Percentiles rank a stretch among this genome's conserved stretches.
Evolutionary conservation across 2,888 invertebrate species (phyloP).

Genomic region (Mongoloraphidia duomilia): DNA sequence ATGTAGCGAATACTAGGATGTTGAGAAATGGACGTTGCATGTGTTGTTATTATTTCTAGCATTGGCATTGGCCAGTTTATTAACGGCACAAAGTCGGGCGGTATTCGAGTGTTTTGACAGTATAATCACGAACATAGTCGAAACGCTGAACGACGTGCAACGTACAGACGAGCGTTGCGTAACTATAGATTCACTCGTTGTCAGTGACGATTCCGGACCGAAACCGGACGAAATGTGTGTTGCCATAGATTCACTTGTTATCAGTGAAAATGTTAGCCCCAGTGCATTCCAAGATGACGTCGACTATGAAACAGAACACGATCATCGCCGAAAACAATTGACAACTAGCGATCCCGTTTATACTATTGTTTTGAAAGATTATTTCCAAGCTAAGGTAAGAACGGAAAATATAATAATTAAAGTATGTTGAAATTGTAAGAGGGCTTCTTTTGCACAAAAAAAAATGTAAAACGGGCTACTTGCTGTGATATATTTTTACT

Average conservation of each 20-base stretch:
- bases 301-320: conserved; percentile 56
- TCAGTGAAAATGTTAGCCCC: conserved; percentile 28
- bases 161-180: conserved; percentile 50
- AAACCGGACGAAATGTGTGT: neutral
- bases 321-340: conserved; percentile 52
- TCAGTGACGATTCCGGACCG: conserved; percentile 20
- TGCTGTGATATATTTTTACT: no score
- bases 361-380: conserved; percentile 56
- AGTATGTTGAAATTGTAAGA: neutral
- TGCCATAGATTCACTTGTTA: conserved; percentile 23
- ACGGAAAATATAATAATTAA: conserved; percentile 1
- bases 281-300: conserved; percentile 33
- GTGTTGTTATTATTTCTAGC: conserved; percentile 16
- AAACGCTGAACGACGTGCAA: conserved; percentile 67
- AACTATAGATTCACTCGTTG: conserved; percentile 24
- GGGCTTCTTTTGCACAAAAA: neutral
- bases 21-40: neutral
- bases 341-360: conserved; percentile 66
- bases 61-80: conserved; percentile 48
- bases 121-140: conserved; percentile 58
- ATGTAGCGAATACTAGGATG: neutral
- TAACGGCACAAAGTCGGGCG: conserved; percentile 51
- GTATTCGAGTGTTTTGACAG: conserved; percentile 58
- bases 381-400: conserved; percentile 53
- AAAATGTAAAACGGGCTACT: neutral